phyloP scores from a whole-genome alignment of 2,797 vertebrate genomes.

The Mallotus villosus region DNA sequence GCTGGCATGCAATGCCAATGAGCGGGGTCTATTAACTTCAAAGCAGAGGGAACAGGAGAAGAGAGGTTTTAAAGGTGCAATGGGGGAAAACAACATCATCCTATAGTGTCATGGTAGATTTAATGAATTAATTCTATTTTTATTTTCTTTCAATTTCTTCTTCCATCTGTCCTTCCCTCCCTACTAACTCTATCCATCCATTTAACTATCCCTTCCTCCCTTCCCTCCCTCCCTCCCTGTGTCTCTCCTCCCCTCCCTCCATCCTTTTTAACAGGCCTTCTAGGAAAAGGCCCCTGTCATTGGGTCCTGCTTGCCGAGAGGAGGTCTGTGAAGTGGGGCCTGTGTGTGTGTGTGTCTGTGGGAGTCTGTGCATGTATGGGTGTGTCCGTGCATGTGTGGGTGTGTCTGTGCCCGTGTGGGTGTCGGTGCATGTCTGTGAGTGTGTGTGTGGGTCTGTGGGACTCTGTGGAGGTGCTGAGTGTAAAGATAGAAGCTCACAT shows the following conservation, averaged over 20 bases:
- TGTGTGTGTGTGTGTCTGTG: no score
- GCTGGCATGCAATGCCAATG: background rate
- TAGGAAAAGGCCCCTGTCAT: background rate
- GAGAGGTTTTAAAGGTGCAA: background rate
- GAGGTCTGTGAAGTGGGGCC: no score
- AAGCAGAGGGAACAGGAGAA: background rate
- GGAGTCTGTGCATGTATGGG: no score
- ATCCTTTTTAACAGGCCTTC: background rate
- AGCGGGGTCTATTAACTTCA: background rate
- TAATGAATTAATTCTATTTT: background rate
- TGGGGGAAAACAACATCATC: background rate
- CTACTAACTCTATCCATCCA: background rate
- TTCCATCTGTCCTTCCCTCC: background rate
- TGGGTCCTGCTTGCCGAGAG: no score
- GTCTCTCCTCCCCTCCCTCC: background rate
- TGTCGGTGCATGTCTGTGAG: background rate
- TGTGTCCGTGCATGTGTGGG: background rate
- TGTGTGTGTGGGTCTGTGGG: background rate
- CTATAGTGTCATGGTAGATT: background rate
- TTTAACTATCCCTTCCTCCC: background rate
- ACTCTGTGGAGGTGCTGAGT: constrained; percentile 6
- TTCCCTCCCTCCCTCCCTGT: background rate
- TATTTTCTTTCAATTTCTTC: background rate
- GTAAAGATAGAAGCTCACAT: constrained; percentile 17
- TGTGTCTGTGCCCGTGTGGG: background rate